Base-by-base conservation (phyloP, 2,113 vertebrate genomes). In the Entomyzon cyanotis region DNA sequence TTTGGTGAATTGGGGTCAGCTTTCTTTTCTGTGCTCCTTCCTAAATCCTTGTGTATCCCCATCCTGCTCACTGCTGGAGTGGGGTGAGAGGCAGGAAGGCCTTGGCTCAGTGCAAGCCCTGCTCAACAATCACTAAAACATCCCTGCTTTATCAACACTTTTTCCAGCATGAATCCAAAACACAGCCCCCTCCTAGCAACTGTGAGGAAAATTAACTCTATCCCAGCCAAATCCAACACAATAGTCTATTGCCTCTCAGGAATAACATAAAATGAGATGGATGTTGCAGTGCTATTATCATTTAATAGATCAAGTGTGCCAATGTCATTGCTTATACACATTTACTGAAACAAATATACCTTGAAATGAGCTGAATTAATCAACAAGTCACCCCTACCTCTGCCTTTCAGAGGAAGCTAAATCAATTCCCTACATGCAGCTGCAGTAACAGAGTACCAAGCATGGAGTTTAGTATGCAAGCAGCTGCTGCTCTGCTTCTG, bases 191-290 rank as follows among this genome's bases (percentile, higher is more conserved):
- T 47, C 21, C 20, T 53, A 47, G 25, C 17, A 67, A 10, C 25
- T 53, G 12, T 20, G 39, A 85, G 23, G 25, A 53, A 60, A 59
- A 67, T 59, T 60, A 59, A 47, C 67, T 76, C 25, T 49, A 49
- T 41, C n/a, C 12, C 27, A 55, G 41, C 25, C 46, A 23, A 53
- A 91, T 60, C 3, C 16, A 55, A 22, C 15, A 42, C 7, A 55
- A 35, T 12, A 60, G 12, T 42, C 46, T 90, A 84, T 59, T 90
- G 89, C 91, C 89, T 94, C 78, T 80, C 35, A 89, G 60, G 84
- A 97, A 95, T 89, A 94, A 86, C 33, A 88, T 80, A 95, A 96
- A 94, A 95, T 94, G 85, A 97, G 93, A 89, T 92, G 52, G 73
- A 73, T 41, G 50, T 83, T 96, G 91, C 55, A 88, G 55, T 75